Conservation (phyloP, 2,113 vertebrate genomes). For the Haemorhous mexicanus region DNA sequence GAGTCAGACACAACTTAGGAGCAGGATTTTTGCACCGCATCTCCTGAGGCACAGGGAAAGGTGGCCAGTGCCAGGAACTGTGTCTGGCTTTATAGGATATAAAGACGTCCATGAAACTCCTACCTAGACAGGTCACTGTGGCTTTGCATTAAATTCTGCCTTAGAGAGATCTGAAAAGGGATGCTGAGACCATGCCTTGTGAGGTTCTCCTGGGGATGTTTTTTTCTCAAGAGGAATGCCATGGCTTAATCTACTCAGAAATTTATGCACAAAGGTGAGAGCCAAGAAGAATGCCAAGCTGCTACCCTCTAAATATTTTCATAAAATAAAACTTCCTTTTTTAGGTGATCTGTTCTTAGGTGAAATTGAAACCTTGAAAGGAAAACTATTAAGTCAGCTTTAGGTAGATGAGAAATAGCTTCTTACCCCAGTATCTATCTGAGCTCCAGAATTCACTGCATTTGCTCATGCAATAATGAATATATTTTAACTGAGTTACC, state of each 20-base stretch:
- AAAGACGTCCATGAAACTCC: neutral
- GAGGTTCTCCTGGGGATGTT: neutral
- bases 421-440: neutral
- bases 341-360: neutral
- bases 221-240: neutral
- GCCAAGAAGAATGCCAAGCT: neutral
- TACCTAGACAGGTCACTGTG: neutral
- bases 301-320: neutral
- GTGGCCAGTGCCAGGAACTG: neutral
- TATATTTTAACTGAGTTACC: neutral
- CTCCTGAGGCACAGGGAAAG: neutral
- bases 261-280: neutral
- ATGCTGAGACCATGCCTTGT: neutral
- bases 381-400: neutral
- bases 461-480: neutral
- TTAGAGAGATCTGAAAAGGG: neutral
- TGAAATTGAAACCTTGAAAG: neutral
- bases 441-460: neutral
- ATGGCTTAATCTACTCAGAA: neutral
- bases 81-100: neutral
- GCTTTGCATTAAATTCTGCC: neutral
- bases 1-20: neutral
- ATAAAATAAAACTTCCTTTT: neutral
- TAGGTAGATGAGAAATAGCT: neutral
- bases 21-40: accelerated